Evolutionary conservation across 2,113 vertebrate species (phyloP).

Genomic region (Hymenochirus boettgeri): DNA sequence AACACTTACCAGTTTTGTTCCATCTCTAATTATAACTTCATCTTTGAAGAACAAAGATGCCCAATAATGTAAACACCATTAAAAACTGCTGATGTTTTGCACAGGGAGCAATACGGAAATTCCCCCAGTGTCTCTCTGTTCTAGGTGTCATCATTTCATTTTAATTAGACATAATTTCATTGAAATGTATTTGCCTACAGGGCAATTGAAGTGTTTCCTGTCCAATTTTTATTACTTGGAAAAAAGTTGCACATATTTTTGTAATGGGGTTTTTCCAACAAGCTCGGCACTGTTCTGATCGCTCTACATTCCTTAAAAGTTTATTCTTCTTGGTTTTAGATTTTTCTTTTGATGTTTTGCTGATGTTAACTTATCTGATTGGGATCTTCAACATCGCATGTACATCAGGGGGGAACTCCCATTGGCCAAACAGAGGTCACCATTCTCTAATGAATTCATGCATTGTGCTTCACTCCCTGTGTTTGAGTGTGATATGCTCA

Average conservation of each 20-base stretch:
- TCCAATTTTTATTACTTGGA: neutral
- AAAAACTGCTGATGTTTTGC: no score
- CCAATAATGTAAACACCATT: no score
- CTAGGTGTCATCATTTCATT: slow-evolving; percentile 5
- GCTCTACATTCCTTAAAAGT: neutral
- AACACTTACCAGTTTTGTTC: no score
- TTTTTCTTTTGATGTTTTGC: neutral
- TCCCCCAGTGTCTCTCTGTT: neutral
- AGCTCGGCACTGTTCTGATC: neutral
- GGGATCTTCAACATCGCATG: slow-evolving; percentile 1
- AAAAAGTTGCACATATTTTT: neutral
- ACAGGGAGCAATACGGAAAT: no score
- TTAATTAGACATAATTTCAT: slow-evolving; percentile 7
- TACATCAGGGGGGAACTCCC: neutral
- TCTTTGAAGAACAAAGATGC: no score
- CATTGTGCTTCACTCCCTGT: neutral
- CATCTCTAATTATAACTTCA: no score
- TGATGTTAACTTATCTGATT: neutral
- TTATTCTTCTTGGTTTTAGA: neutral
- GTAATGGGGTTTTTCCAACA: neutral
- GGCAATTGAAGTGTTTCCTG: slow-evolving; percentile 9
- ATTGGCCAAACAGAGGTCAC: neutral
- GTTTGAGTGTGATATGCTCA: no score
- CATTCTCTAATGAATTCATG: slow-evolving; percentile 4
- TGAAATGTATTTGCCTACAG: slow-evolving; percentile 15